These are phyloP conservation scores for Zeugodacus cucurbitae DNA, from an alignment of 1,140 invertebrate genomes.

Conservation along the genomic window DNA sequence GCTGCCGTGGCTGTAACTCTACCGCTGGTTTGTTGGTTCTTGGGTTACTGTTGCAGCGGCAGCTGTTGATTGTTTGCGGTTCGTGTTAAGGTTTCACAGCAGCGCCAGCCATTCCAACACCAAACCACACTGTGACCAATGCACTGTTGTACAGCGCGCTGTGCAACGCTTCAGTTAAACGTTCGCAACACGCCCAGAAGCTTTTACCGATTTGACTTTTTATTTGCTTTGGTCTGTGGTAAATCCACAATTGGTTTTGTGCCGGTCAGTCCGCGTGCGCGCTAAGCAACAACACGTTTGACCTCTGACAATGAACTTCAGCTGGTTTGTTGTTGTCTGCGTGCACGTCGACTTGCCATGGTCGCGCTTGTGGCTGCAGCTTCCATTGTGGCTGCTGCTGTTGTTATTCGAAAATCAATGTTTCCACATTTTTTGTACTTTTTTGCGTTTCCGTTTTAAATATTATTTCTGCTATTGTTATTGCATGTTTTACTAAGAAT, in stretches of 20 bases:
- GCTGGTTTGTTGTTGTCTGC: conserved; percentile 9
- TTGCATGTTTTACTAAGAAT: not conserved
- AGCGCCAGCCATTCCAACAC: not conserved
- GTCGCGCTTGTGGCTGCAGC: not conserved
- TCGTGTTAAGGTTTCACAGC: conserved; percentile 21
- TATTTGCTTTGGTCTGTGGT: conserved; percentile 13
- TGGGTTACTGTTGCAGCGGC: not conserved
- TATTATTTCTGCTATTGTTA: conserved; percentile 3
- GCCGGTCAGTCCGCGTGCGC: not conserved
- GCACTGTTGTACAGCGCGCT: not conserved
- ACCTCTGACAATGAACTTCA: conserved; percentile 33
- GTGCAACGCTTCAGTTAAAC: not conserved
- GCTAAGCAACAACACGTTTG: conserved; percentile 31
- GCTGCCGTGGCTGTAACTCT: not conserved
- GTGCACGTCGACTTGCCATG: not conserved
- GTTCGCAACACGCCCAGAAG: conserved; percentile 21
- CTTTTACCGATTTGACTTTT: conserved; percentile 17
- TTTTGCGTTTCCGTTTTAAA: not conserved
- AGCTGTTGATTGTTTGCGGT: conserved; percentile 37
- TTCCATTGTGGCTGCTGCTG: not conserved
- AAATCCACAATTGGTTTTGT: not conserved
- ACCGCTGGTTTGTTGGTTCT: not conserved
- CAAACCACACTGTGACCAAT: not conserved
- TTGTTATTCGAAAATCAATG: conserved; percentile 21
- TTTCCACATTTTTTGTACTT: not conserved